Evolutionary conservation across 1,140 invertebrate species (phyloP).

Genomic region (Elysia chlorotica): DNA sequence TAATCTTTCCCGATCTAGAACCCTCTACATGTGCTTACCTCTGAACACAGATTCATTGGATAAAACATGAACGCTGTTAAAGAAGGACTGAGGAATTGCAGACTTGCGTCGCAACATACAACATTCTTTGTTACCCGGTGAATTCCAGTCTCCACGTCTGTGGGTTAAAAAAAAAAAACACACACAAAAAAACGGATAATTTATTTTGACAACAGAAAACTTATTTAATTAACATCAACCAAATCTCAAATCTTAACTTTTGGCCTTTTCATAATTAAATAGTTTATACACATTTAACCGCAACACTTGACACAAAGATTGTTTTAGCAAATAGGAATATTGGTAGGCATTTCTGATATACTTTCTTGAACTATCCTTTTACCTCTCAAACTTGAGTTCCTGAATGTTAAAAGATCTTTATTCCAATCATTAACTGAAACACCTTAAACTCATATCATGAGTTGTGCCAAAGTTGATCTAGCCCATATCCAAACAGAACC

Average conservation of each 20-base stretch:
- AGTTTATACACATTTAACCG: not conserved
- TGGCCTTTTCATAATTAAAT: no score
- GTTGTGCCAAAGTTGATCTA: no score
- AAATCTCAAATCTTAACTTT: not conserved
- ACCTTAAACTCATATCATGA: no score
- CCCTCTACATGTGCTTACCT: constrained; percentile 63
- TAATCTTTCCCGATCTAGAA: not conserved
- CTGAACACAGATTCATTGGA: constrained; percentile 68
- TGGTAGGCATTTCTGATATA: no score
- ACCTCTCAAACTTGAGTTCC: no score
- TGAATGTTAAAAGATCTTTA: no score
- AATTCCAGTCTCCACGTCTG: constrained; percentile 63
- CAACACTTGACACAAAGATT: not conserved
- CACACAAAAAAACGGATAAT: not conserved
- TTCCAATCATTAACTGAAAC: no score
- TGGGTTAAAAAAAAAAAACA: not conserved
- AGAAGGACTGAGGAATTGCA: constrained; percentile 63
- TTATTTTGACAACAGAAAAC: not conserved
- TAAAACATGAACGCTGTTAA: constrained; percentile 65
- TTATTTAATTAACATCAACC: not conserved
- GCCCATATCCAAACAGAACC: no score
- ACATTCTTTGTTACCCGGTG: constrained; percentile 66
- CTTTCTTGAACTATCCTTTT: no score
- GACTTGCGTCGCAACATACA: constrained; percentile 64
- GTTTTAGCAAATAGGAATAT: no score